Evolutionary conservation across 2,888 invertebrate genomes (phyloP).

Genomic region (Neuroscelio doddi): DNA sequence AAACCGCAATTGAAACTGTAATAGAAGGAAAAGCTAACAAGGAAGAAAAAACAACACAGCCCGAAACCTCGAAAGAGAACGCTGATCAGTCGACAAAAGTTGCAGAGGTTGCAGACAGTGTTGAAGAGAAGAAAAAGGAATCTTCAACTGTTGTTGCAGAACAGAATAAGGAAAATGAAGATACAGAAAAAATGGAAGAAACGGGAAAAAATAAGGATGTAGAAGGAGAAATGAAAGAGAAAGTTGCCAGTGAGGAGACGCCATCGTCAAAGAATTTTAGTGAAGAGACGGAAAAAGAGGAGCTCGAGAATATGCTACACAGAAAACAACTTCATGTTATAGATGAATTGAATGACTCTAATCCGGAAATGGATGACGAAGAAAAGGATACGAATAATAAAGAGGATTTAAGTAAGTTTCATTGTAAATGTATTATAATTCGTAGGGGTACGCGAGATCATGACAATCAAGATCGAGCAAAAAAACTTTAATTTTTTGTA

Average conservation of each 20-base stretch:
- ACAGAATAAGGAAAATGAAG: not conserved
- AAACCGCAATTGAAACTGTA: not conserved
- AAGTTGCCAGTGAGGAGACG: not conserved
- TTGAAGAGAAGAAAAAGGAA: not conserved
- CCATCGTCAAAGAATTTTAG: not conserved
- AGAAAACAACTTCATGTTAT: constrained; percentile 45
- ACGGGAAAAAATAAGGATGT: not conserved
- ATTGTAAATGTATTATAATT: not conserved
- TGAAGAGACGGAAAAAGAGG: constrained; percentile 5
- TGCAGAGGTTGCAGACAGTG: not conserved
- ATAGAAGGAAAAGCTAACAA: constrained; percentile 3
- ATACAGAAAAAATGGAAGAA: constrained; percentile 6
- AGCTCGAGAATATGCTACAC: constrained; percentile 42
- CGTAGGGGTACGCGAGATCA: too few species aligned
- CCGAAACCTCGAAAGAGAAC: not conserved
- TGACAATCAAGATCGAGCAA: too few species aligned
- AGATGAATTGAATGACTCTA: constrained; percentile 37
- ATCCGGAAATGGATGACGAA: constrained; percentile 21
- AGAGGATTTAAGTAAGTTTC: constrained; percentile 1
- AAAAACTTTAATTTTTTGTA: too few species aligned
- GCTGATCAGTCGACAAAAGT: not conserved
- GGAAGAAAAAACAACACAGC: not conserved
- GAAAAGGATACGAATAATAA: constrained; percentile 36
- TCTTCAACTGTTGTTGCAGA: too few species aligned
- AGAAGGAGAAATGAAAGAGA: not conserved